Evolutionary conservation across 37 sponge, comb jelly and placozoan species (phyloP).

Genomic region (Halisarca cf. caerulea): DNA sequence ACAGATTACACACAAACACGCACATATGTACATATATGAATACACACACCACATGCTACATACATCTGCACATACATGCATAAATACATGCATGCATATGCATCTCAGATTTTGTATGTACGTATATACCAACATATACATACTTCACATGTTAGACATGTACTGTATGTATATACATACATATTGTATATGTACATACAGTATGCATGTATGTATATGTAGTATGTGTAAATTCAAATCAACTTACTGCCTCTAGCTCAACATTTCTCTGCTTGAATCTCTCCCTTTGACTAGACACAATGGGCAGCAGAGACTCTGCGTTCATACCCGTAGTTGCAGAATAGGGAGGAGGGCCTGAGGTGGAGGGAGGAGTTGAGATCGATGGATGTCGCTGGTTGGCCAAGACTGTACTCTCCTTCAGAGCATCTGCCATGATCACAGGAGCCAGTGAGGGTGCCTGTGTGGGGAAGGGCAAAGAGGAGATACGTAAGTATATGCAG

Average conservation of each 20-base stretch:
- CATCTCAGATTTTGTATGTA: too few species aligned
- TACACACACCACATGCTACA: too few species aligned
- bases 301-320: constrained; percentile 79
- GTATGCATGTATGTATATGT: too few species aligned
- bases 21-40: too few species aligned
- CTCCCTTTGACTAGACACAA: constrained; percentile 95
- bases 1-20: too few species aligned
- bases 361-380: constrained; percentile 22
- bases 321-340: not conserved
- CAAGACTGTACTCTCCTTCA: not conserved
- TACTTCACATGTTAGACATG: too few species aligned
- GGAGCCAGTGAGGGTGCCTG: constrained; percentile 15
- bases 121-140: too few species aligned
- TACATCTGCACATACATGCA: too few species aligned
- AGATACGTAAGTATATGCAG: not conserved
- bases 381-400: not conserved
- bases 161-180: too few species aligned
- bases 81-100: too few species aligned
- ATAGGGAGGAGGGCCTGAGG: not conserved
- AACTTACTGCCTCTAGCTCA: constrained; percentile 83
- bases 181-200: too few species aligned
- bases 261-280: constrained; percentile 82
- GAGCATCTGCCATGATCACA: constrained; percentile 25
- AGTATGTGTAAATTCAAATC: too few species aligned
- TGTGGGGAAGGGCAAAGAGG: not conserved